Evolutionary conservation across 2,797 vertebrate genomes (phyloP).

Genomic region (Scomberomorus guttatus): DNA sequence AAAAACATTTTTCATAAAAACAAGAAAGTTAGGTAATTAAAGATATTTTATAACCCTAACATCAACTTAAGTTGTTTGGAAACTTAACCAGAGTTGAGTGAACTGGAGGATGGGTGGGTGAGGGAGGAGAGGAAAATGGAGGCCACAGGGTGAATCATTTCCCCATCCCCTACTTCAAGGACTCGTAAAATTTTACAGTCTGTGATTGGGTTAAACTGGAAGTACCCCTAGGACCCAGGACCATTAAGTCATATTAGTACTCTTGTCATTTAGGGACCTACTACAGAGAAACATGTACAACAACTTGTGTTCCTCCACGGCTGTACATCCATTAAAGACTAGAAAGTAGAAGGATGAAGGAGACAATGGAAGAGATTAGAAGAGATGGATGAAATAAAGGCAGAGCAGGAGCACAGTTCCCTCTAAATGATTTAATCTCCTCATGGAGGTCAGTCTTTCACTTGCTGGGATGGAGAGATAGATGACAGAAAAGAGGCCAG

Average conservation of each 20-base stretch:
- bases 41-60: slow-evolving; percentile 13
- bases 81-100: slow-evolving; percentile 11
- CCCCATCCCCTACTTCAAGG: slow-evolving; percentile 42
- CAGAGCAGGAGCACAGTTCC: neutral
- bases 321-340: neutral
- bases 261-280: slow-evolving; percentile 46
- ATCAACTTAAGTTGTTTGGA: slow-evolving; percentile 13
- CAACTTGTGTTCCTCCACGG: slow-evolving; percentile 9
- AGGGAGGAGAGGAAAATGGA: slow-evolving; percentile 5
- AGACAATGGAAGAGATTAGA: neutral
- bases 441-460: slow-evolving; percentile 1
- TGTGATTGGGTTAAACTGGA: slow-evolving; percentile 61
- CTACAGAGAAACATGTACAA: slow-evolving; percentile 25
- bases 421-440: neutral
- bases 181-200: slow-evolving; percentile 53
- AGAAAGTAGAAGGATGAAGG: neutral
- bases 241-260: slow-evolving; percentile 52
- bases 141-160: slow-evolving; percentile 45
- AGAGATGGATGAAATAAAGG: neutral
- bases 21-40: slow-evolving; percentile 6
- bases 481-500: neutral
- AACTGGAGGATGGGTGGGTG: slow-evolving; percentile 33
- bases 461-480: neutral
- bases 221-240: slow-evolving; percentile 18
- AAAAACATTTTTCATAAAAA: neutral